phyloP scores from a whole-genome alignment of 2,113 vertebrate genomes.

The Paracyprichromis sp. region DNA sequence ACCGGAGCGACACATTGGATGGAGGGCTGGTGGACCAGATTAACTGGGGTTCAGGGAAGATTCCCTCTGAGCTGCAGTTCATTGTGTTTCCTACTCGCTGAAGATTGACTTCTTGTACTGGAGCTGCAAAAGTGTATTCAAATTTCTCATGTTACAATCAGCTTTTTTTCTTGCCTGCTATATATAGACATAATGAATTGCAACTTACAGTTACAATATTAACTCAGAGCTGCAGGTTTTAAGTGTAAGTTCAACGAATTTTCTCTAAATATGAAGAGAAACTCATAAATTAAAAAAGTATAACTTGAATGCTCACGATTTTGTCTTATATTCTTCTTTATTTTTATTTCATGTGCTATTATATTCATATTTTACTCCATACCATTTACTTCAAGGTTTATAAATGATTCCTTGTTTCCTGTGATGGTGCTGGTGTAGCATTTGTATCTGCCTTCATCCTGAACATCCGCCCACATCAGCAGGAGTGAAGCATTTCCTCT shows the following conservation, averaged over 20 bases:
- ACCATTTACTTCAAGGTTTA: not conserved
- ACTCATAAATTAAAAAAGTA: not conserved
- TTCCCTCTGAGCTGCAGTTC: not conserved
- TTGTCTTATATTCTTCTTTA: not conserved
- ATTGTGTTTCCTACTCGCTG: fast-evolving
- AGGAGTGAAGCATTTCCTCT: not conserved
- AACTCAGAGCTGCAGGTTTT: not conserved
- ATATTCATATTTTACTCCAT: not conserved
- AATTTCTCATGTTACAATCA: not conserved
- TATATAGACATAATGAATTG: not conserved
- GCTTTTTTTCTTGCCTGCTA: not conserved
- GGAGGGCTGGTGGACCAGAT: not conserved
- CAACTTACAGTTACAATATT: not conserved
- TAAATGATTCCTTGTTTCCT: not conserved
- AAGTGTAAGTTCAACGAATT: fast-evolving
- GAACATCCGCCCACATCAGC: not conserved
- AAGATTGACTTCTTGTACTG: not conserved
- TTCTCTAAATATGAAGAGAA: not conserved
- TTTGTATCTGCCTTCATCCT: not conserved
- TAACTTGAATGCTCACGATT: fast-evolving
- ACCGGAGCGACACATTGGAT: not conserved
- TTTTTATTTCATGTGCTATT: not conserved
- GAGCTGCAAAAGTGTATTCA: not conserved
- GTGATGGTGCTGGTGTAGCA: not conserved
- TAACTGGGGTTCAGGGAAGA: not conserved